phyloP scores from a whole-genome alignment of 1,140 invertebrate genomes.

The Brachionus rubens region DNA sequence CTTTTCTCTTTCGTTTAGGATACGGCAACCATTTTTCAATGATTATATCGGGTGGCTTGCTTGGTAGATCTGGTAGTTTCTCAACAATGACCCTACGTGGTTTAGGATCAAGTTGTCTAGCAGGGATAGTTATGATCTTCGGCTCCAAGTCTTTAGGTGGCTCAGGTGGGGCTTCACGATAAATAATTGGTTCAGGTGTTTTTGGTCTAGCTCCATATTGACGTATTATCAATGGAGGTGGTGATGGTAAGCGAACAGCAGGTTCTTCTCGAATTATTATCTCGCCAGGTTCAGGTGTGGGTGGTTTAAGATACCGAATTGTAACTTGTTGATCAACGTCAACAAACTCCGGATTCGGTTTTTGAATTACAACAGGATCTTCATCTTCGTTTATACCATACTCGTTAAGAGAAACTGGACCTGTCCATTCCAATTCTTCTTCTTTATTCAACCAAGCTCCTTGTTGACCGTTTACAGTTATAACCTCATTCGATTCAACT shows the following conservation, averaged over 20 bases:
- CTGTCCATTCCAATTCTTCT: neutral
- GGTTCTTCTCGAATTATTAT: slow-evolving; percentile 27
- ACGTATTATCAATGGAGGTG: slow-evolving; percentile 34
- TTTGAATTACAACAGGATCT: slow-evolving; percentile 15
- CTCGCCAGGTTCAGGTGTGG: slow-evolving; percentile 35
- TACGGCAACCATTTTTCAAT: slow-evolving; percentile 45
- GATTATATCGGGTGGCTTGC: slow-evolving; percentile 40
- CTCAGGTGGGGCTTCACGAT: slow-evolving; percentile 32
- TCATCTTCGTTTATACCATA: slow-evolving; percentile 42
- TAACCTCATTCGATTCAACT: neutral
- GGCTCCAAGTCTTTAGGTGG: neutral
- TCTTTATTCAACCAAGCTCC: slow-evolving; percentile 17
- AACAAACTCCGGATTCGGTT: neutral
- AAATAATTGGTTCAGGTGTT: slow-evolving; percentile 26
- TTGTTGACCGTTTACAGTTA: neutral
- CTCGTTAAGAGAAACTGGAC: slow-evolving; percentile 18
- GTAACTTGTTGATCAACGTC: neutral
- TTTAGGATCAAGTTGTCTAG: neutral
- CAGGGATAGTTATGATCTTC: slow-evolving; percentile 19
- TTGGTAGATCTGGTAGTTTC: slow-evolving; percentile 20
- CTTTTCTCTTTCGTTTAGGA: slow-evolving; percentile 8
- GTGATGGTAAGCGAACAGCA: neutral
- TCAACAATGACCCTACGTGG: slow-evolving; percentile 36
- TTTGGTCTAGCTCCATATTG: slow-evolving; percentile 12
- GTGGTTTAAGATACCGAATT: slow-evolving; percentile 9